Evolutionary conservation across 2,797 vertebrate species (phyloP), one percentile per base, ranked within the genome.

Genomic region (Taeniopygia guttata): DNA sequence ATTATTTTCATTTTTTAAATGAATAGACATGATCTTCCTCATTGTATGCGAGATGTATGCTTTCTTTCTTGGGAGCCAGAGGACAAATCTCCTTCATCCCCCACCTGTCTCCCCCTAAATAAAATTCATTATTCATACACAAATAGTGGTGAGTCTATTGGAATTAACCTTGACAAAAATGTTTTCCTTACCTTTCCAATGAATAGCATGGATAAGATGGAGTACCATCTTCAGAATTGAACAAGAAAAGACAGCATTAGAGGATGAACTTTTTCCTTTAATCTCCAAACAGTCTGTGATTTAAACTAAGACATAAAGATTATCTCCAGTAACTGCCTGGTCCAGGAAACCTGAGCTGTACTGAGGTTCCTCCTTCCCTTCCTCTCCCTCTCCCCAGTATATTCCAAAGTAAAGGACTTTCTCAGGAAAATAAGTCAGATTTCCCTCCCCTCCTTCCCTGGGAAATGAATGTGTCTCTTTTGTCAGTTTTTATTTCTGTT

Each of bases 371-470:
- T 89, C 14, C 67, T 83, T 84, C 74, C 84, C 70, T 85, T 77
- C 34, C 26, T 95, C n/a, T 88, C 49, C 70, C 91, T 95, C 18
- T 12, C 32, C 69, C 64, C 62, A 19, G 69, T 93, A 67, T 87
- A 89, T 96, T 81, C 89, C 92, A 97, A 97, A 97, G 95, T 95
- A 96, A 97, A 77, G 19, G 6, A 89, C 88, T 96, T 95, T 97
- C 96, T 97, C 94, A 95, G 95, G 97, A 97, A 95, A 96, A 96
- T 79, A 94, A 78, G 68, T 73, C 90, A 94, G 64, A 93, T 91
- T 94, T 76, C 55, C 63, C 26, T 52, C 36, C 79, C 18, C 42
- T 87, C 86, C 79, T 92, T 87, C 87, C 79, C 80, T 85, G 93
- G 94, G 80, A 89, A 78, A 94, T 92, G 59, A 74, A 77, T 78